Evolutionary conservation across 2,888 invertebrate genomes (phyloP).

Genomic region (Mesorhabditis spiculigera): DNA sequence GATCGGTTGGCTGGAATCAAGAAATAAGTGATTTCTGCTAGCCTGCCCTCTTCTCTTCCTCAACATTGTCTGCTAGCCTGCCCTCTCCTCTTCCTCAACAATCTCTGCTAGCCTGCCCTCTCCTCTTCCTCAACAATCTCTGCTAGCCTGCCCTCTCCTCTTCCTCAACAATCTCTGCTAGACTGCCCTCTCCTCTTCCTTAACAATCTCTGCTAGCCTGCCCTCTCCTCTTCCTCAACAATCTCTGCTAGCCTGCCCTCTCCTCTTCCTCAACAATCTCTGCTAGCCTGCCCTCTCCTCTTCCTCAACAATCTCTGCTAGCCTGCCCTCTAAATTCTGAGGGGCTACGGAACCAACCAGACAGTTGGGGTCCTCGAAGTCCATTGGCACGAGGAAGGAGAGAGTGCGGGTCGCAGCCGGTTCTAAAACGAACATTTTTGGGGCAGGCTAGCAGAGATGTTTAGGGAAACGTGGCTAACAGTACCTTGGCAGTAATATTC

Average conservation of each 20-base stretch:
- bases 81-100: not conserved
- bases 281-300: not conserved
- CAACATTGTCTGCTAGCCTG: not conserved
- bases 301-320: not conserved
- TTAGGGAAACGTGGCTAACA: too few relatives aligned
- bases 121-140: too few relatives aligned
- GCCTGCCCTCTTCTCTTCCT: not conserved
- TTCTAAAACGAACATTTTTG: not conserved
- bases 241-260: not conserved
- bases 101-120: too few relatives aligned
- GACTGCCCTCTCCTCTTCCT: too few relatives aligned
- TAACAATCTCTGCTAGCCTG: not conserved
- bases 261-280: not conserved
- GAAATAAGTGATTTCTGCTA: not conserved
- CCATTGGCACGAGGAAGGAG: not conserved
- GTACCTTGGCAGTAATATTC: too few relatives aligned
- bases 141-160: too few relatives aligned
- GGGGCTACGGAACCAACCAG: not conserved
- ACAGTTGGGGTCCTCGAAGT: not conserved
- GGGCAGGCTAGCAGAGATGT: too few relatives aligned
- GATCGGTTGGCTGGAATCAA: slow-evolving; percentile 10
- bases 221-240: not conserved
- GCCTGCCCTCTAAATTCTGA: not conserved
- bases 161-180: too few relatives aligned
- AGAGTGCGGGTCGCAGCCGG: not conserved